Evolutionary conservation across 2,888 invertebrate species (phyloP).

Genomic region (Aradus depressus): DNA sequence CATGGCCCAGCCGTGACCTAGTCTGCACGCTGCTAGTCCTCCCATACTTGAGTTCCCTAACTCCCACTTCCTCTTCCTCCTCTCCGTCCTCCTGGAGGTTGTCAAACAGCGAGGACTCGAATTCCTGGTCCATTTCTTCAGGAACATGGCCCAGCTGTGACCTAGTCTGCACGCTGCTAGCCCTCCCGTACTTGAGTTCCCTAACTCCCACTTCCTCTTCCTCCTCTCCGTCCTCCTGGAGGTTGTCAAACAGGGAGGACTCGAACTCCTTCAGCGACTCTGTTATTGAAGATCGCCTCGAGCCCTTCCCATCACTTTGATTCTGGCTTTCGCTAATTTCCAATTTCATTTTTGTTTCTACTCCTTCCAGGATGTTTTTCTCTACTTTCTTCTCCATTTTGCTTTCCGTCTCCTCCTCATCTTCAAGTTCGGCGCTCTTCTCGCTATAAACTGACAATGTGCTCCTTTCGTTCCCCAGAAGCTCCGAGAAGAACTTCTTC

Average conservation of each 20-base stretch:
- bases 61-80: not conserved
- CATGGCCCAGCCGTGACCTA: no score
- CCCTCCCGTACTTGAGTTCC: not conserved
- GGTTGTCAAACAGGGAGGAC: conserved; percentile 23
- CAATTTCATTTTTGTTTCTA: no score
- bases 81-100: conserved; percentile 18
- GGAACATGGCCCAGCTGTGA: no score
- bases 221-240: conserved; percentile 11
- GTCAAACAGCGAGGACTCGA: conserved; percentile 23
- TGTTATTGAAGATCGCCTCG: conserved; percentile 25
- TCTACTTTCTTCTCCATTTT: no score
- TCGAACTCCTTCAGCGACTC: conserved; percentile 24
- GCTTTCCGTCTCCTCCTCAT: no score
- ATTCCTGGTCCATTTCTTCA: no score
- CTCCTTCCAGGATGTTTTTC: no score
- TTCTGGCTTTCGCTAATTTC: no score
- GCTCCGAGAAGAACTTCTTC: conserved; percentile 7
- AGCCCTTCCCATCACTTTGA: conserved; percentile 5
- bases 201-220: not conserved
- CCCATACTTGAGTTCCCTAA: not conserved
- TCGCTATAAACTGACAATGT: no score
- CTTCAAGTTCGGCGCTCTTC: no score
- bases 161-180: no score
- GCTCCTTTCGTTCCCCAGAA: conserved; percentile 8
- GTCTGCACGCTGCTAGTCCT: not conserved